Evolutionary conservation across 2,888 invertebrate species (phyloP), one percentile per base, ranked within the genome.

Genomic region (Melinopterus prodromus): DNA sequence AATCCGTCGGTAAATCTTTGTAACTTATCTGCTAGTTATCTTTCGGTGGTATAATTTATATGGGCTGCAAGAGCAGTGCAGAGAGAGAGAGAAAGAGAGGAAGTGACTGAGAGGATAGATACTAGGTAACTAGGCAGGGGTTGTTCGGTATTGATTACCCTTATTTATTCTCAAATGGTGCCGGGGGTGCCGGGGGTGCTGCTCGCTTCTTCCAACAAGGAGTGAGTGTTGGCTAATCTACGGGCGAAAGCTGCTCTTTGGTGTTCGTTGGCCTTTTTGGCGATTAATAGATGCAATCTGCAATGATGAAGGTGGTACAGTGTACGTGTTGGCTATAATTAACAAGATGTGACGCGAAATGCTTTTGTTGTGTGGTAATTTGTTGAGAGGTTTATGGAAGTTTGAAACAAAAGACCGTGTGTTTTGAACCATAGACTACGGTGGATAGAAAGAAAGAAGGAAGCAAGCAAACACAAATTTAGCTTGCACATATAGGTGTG

Each of bases 1-100:
- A 71, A 71, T 74, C 74, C 74, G n/a, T 74, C 37, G 15, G 16
- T 71, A 71, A 71, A 71, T 71, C 71, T 71, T 71, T 71, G 71
- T 71, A 16, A 71, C 71, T 71, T 71, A 71, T 71, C 71, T 71
- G 35, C 26, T 71, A 71, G 71, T 71, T 71, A 71, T 71, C 15
- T 71, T 26, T 71, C 71, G 16, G 16, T 71, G 26, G 16, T 35
- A 35, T 71, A 71, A 71, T 71, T 71, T 71, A 71, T 71, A 71
- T 26, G 53, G 5, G 53, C 6, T 26, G 26, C 26, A 26, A 26
- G 26, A 26, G 26, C 26, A 3, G 26, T 26, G 26, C 2, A 26
- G 1, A 26, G 26, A 26, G 26, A 26, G 26, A 26, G 26, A 26
- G 26, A 26, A 3, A 26, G 26, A 3, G 26, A 3, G 26, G 3